phyloP scores from a whole-genome alignment of 2,113 vertebrate species.

The Ascaphus truei region DNA sequence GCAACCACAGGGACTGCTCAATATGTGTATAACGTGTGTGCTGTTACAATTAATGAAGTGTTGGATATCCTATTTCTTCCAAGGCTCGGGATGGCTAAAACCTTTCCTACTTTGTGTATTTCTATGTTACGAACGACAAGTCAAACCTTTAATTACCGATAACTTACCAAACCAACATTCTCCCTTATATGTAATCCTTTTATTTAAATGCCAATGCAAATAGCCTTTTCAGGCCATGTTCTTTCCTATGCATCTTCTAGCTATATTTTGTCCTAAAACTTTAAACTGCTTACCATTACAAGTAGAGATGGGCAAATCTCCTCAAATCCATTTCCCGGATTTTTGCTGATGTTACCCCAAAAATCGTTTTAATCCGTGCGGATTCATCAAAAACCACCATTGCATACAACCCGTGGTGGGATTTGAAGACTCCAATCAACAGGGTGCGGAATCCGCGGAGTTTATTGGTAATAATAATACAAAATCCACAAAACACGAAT shows the following conservation, averaged over 20 bases:
- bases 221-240: not conserved
- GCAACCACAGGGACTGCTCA: not conserved
- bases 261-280: not conserved
- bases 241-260: not conserved
- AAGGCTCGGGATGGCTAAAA: not conserved
- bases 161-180: not conserved
- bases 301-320: no score
- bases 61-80: not conserved
- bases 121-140: not conserved
- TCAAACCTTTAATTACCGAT: constrained; percentile 3
- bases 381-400: no score
- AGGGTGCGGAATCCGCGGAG: no score
- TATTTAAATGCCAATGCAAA: not conserved
- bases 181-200: not conserved
- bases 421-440: no score
- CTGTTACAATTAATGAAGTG: constrained; percentile 18
- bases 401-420: no score
- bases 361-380: no score
- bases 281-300: not conserved
- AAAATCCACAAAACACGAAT: no score
- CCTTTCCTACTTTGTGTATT: not conserved
- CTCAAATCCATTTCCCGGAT: no score
- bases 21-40: not conserved
- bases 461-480: no score
- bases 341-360: no score